Conservation (phyloP, 2,113 vertebrate species). For the Vulpes lagopus region DNA sequence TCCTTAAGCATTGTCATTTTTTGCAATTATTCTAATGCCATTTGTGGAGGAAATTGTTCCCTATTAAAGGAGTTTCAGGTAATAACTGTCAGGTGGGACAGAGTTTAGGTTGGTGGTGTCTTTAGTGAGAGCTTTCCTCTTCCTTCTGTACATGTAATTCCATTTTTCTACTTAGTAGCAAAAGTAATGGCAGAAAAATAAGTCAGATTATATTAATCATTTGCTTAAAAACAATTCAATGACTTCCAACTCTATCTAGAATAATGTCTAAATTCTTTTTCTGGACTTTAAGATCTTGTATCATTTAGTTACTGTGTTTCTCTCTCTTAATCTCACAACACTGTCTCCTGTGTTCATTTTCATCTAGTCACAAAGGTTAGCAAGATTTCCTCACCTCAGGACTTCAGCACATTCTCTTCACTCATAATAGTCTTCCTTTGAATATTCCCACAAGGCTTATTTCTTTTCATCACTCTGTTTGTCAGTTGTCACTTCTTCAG, state of each 20-base stretch:
- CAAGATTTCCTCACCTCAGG: neutral
- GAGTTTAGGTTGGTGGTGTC: neutral
- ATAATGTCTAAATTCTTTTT: neutral
- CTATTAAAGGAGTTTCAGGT: neutral
- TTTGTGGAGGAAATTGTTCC: neutral
- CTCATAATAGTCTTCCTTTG: neutral
- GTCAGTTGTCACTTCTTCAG: neutral
- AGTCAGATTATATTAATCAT: neutral
- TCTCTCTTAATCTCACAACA: neutral
- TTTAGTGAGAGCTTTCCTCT: neutral
- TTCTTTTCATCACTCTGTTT: neutral
- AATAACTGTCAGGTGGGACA: neutral
- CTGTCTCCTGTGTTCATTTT: neutral
- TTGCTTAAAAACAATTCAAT: slow-evolving; percentile 52
- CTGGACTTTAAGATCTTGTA: neutral
- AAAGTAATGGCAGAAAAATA: slow-evolving; percentile 6
- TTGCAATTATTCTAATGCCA: neutral
- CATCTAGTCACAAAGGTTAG: neutral
- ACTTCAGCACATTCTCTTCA: neutral
- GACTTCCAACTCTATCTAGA: neutral
- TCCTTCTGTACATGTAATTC: neutral
- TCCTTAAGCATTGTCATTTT: neutral
- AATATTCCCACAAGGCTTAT: neutral
- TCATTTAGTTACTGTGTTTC: neutral
- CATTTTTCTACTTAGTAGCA: slow-evolving; percentile 19